These are phyloP conservation scores for Drosophila murphyi DNA, from an alignment of 1,140 invertebrate species.

Conservation along the genomic window DNA sequence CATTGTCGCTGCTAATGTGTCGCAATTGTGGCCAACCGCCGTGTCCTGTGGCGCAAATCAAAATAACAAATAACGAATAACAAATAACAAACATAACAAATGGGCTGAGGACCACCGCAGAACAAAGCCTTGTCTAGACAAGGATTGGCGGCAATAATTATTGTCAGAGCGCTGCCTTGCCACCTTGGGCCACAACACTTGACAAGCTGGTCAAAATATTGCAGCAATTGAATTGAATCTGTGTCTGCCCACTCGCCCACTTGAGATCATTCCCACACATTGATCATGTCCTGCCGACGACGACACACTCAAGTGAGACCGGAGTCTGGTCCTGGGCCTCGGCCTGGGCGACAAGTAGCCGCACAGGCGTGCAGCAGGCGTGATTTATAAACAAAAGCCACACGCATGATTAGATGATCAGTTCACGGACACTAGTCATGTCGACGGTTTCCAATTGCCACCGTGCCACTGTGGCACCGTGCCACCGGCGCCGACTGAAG, in stretches of 20 bases:
- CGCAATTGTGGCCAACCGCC: constrained; percentile 49
- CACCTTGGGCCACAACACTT: constrained; percentile 5
- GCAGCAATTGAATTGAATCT: constrained; percentile 38
- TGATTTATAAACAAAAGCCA: constrained; percentile 72
- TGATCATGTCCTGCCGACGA: constrained; percentile 58
- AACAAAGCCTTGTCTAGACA: constrained; percentile 60
- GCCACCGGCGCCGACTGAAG: constrained; percentile 32
- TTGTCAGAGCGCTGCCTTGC: no score
- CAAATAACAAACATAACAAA: constrained; percentile 20
- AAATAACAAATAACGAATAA: constrained; percentile 61
- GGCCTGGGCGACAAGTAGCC: constrained; percentile 55
- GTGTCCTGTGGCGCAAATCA: constrained; percentile 62
- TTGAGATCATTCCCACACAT: constrained; percentile 68
- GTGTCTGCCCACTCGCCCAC: constrained; percentile 38
- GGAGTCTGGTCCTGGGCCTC: constrained; percentile 30
- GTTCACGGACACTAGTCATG: neutral
- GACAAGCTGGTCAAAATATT: constrained; percentile 52
- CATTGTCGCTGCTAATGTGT: constrained; percentile 35
- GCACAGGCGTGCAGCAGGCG: constrained; percentile 38
- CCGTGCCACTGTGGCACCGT: neutral
- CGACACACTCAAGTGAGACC: constrained; percentile 63
- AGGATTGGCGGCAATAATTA: constrained; percentile 27
- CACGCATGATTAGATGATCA: constrained; percentile 73
- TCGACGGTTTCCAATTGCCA: constrained; percentile 58
- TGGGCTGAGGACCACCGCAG: constrained; percentile 36